Evolutionary conservation across 2,888 invertebrate species (phyloP).

Genomic region (Tinea semifulvella): DNA sequence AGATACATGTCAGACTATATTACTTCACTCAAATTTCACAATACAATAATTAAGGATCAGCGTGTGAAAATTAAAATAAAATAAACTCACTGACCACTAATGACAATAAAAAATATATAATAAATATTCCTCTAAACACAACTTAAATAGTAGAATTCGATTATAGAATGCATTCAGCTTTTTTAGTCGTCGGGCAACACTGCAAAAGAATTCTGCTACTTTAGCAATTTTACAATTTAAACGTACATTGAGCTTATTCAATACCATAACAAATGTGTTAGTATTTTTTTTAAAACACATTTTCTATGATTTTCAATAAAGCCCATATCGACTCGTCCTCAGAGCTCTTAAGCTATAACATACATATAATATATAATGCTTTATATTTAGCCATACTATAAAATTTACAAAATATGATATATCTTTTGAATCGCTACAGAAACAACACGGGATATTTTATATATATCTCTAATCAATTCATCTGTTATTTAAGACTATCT

Average conservation of each 20-base stretch:
- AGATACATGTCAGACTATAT: constrained; percentile 22
- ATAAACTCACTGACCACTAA: neutral
- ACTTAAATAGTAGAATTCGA: neutral
- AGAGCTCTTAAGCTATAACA: constrained; percentile 61
- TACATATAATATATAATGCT: constrained; percentile 47
- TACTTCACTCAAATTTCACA: constrained; percentile 4
- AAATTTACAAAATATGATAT: constrained; percentile 69
- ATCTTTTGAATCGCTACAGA: constrained; percentile 63
- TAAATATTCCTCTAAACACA: neutral
- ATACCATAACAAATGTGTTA: too few species aligned
- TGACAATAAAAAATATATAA: neutral
- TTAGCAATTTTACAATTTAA: neutral
- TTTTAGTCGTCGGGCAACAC: neutral
- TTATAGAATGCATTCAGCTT: too few species aligned
- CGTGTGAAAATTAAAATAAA: too few species aligned
- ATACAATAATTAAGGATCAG: neutral
- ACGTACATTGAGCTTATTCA: neutral
- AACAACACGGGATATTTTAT: constrained; percentile 44
- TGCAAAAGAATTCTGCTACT: neutral
- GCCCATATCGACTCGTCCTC: constrained; percentile 38
- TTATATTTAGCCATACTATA: constrained; percentile 58
- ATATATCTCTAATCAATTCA: constrained; percentile 60
- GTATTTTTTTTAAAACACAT: too few species aligned
- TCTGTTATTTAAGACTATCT: constrained; percentile 30
- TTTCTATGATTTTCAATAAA: too few species aligned